These are phyloP conservation scores for Rostratula benghalensis DNA, from an alignment of 2,113 vertebrate species.

Conservation along the genomic window DNA sequence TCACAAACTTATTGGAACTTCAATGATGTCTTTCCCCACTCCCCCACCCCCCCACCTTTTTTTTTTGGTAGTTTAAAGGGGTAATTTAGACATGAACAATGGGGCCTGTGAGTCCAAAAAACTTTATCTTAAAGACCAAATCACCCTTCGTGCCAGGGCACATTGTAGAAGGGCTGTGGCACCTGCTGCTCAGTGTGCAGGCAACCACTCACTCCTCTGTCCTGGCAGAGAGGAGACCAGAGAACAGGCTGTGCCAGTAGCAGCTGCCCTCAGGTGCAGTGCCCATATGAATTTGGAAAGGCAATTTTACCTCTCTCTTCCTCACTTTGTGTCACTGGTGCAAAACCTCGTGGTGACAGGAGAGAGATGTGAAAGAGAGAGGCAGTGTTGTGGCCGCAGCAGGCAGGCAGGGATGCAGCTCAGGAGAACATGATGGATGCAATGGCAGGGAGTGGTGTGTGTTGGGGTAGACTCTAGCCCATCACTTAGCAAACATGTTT, in stretches of 20 bases:
- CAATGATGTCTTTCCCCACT: neutral
- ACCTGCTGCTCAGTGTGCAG: neutral
- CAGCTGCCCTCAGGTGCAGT: fast-evolving
- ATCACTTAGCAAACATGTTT: neutral
- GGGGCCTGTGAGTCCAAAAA: neutral
- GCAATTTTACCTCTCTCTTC: neutral
- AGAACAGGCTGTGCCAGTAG: neutral
- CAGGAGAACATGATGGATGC: neutral
- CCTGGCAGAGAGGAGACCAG: fast-evolving
- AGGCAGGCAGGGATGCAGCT: neutral
- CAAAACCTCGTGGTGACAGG: neutral
- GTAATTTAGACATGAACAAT: neutral
- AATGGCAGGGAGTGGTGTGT: neutral
- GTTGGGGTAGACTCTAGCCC: neutral
- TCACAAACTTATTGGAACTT: neutral
- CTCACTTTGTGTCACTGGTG: neutral
- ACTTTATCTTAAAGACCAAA: neutral
- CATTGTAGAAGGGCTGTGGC: neutral
- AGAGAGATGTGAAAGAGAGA: fast-evolving
- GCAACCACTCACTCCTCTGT: neutral
- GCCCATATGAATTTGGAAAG: fast-evolving
- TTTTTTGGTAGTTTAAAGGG: neutral
- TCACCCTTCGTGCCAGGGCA: neutral
- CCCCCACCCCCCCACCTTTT: too few relatives aligned
- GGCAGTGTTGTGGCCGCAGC: neutral